phyloP scores from a whole-genome alignment of 1,140 invertebrate genomes.

The Penaeus vannamei region DNA sequence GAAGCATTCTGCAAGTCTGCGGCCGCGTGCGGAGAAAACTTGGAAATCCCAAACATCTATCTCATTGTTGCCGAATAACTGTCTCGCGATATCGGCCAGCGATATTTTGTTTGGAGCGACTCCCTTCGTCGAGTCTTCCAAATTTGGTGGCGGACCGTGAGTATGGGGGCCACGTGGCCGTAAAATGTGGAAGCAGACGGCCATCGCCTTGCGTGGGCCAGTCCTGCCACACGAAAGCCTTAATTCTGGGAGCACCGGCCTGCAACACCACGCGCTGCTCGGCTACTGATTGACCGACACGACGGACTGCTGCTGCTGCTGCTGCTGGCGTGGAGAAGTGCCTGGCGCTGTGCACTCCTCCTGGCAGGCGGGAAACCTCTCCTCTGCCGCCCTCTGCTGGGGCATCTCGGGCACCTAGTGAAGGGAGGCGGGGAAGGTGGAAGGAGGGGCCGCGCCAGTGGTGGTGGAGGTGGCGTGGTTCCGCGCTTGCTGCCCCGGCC shows the following conservation, averaged over 20 bases:
- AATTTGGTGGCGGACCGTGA: neutral
- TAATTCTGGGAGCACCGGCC: constrained; percentile 38
- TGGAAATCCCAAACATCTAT: constrained; percentile 45
- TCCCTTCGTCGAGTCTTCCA: neutral
- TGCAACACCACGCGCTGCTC: constrained; percentile 43
- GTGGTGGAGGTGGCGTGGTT: constrained; percentile 39
- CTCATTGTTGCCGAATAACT: constrained; percentile 51
- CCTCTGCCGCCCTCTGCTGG: neutral
- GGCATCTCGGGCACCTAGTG: constrained; percentile 22
- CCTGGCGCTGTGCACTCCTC: too few relatives aligned
- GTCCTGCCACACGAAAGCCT: constrained; percentile 20
- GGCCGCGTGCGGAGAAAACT: constrained; percentile 49
- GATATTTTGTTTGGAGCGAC: constrained; percentile 14
- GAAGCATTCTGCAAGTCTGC: constrained; percentile 36
- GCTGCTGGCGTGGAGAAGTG: too few relatives aligned
- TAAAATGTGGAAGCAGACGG: neutral
- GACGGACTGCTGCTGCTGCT: constrained; percentile 3
- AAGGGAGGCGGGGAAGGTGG: constrained; percentile 27
- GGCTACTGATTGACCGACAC: constrained; percentile 54
- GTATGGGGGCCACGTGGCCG: neutral
- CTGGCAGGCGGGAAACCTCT: neutral
- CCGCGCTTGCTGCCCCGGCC: constrained; percentile 31
- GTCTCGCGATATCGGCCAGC: constrained; percentile 21
- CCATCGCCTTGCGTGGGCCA: neutral
- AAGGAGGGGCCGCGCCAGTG: constrained; percentile 48